Conservation (phyloP, 2,888 invertebrate genomes). For the Apeira syringaria region DNA sequence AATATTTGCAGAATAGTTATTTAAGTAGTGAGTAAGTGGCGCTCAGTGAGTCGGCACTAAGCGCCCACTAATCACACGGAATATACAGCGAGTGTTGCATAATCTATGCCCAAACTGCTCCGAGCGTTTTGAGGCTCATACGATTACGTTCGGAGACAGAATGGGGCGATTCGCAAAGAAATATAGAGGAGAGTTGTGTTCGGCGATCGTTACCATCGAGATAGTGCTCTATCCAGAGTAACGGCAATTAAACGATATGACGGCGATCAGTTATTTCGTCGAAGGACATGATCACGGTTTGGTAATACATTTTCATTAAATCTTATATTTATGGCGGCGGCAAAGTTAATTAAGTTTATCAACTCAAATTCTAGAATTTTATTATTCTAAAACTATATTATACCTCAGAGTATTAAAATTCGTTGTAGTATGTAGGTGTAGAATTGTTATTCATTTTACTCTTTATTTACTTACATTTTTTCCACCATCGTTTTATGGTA, state of each 20-base stretch:
- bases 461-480: too few species aligned
- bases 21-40: slow-evolving; percentile 4
- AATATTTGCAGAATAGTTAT: slow-evolving; percentile 8
- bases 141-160: slow-evolving; percentile 34
- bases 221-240: slow-evolving; percentile 1
- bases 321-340: too few species aligned
- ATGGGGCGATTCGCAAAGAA: slow-evolving; percentile 31
- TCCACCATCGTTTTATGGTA: too few species aligned
- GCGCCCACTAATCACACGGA: slow-evolving; percentile 8
- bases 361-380: too few species aligned
- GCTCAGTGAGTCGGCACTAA: slow-evolving; percentile 11
- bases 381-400: too few species aligned
- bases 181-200: slow-evolving; percentile 31
- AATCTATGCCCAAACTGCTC: slow-evolving; percentile 3
- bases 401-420: too few species aligned
- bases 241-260: slow-evolving; percentile 5
- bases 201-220: slow-evolving; percentile 14
- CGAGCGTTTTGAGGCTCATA: slow-evolving; percentile 30
- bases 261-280: too few species aligned
- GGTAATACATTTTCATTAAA: too few species aligned
- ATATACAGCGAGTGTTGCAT: background rate
- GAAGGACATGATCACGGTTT: too few species aligned
- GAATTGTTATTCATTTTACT: too few species aligned
- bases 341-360: too few species aligned
- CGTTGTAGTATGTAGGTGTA: too few species aligned